A percentile compares a stretch with the other conserved stretches of the same genome.
Evolutionary conservation across 2,888 invertebrate species (phyloP).

Genomic region (Archaeoteleia sp.): DNA sequence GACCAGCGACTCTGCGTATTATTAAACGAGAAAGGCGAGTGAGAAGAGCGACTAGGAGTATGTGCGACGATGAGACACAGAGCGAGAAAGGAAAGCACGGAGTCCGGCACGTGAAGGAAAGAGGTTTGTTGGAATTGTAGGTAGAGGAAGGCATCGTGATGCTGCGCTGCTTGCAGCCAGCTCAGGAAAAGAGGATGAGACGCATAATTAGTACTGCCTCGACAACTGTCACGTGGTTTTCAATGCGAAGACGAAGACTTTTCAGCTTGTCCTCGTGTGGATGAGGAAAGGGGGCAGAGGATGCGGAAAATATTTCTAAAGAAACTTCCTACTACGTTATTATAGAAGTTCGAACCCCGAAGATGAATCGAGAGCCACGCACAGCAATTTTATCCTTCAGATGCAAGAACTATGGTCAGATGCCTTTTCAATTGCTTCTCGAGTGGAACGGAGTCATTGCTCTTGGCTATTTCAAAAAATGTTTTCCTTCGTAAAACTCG

Average conservation of each 20-base stretch:
- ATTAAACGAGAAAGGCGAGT: slow-evolving; percentile 60
- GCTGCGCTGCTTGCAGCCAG: slow-evolving; percentile 27
- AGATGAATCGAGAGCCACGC: slow-evolving; percentile 33
- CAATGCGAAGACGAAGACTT: slow-evolving; percentile 50
- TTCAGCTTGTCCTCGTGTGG: slow-evolving; percentile 44
- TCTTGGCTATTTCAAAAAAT: slow-evolving; percentile 23
- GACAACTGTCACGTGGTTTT: slow-evolving; percentile 52
- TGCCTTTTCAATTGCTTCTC: slow-evolving; percentile 40
- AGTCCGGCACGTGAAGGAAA: slow-evolving; percentile 1
- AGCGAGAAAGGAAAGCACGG: slow-evolving; percentile 4
- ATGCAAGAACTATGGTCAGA: slow-evolving; percentile 42
- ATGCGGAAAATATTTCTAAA: slow-evolving; percentile 44
- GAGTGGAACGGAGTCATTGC: slow-evolving; percentile 20
- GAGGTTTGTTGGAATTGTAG: slow-evolving; percentile 19
- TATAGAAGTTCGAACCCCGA: slow-evolving; percentile 37
- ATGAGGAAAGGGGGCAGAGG: slow-evolving; percentile 32
- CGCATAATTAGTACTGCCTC: slow-evolving; percentile 60
- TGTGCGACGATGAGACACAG: slow-evolving; percentile 6
- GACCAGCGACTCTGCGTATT: slow-evolving; percentile 58
- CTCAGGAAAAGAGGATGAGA: slow-evolving; percentile 53
- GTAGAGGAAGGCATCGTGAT: slow-evolving; percentile 7
- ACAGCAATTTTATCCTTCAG: slow-evolving; percentile 47
- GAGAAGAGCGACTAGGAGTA: slow-evolving; percentile 12
- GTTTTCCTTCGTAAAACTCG: slow-evolving; percentile 10
- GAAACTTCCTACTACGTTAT: slow-evolving; percentile 47